phyloP scores from a whole-genome alignment of 1,140 invertebrate genomes.

The Drosophila lacteicornis region DNA sequence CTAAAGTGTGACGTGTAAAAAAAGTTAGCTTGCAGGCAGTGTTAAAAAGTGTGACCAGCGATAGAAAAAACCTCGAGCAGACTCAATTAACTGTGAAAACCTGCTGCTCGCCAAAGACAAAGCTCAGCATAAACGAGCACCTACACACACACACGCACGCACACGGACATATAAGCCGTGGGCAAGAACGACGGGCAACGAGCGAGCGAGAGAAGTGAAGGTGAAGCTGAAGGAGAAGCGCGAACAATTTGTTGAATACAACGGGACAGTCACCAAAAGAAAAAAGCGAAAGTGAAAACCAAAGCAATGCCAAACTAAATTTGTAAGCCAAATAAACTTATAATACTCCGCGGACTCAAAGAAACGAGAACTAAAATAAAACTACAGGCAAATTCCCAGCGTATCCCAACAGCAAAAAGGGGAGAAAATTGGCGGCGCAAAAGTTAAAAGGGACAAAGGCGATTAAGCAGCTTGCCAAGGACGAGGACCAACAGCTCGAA shows the following conservation, averaged over 20 bases:
- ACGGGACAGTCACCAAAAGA: constrained; percentile 24
- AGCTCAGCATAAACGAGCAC: constrained; percentile 17
- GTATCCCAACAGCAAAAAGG: constrained; percentile 28
- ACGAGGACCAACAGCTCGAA: constrained; percentile 54
- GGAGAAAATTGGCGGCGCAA: constrained; percentile 76
- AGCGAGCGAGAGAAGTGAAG: constrained; percentile 45
- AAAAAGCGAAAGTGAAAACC: constrained; percentile 62
- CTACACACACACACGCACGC: constrained; percentile 26
- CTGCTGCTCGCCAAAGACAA: constrained; percentile 40
- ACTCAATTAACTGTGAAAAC: constrained; percentile 75
- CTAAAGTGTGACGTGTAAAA: constrained; percentile 42
- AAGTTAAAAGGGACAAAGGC: constrained; percentile 81
- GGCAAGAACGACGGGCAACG: constrained; percentile 16
- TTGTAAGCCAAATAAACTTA: constrained; percentile 25
- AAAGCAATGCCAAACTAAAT: constrained; percentile 45
- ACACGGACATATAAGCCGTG: constrained; percentile 14
- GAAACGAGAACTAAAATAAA: constrained; percentile 52
- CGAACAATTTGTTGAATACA: constrained; percentile 81
- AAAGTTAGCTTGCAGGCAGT: constrained; percentile 38
- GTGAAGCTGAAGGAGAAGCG: constrained; percentile 62
- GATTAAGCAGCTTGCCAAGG: constrained; percentile 68
- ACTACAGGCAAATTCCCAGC: constrained; percentile 49
- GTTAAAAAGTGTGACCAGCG: constrained; percentile 42
- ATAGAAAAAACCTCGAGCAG: constrained; percentile 30
- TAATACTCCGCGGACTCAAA: constrained; percentile 39